phyloP scores from a whole-genome alignment of 2,113 vertebrate species.

The Boleophthalmus pectinirostris region DNA sequence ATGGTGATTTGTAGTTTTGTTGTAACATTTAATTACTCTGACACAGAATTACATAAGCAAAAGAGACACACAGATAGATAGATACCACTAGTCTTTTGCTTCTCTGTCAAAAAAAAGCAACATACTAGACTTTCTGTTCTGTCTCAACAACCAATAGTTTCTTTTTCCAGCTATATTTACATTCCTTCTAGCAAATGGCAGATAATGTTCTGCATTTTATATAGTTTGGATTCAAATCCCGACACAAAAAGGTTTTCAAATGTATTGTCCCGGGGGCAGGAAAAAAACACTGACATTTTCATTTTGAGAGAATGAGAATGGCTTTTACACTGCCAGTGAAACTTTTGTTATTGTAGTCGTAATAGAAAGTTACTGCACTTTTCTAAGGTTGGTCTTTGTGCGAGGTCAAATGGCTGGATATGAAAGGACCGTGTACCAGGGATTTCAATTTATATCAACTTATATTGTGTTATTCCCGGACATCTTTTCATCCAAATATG shows the following conservation, averaged over 20 bases:
- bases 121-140: too few species aligned
- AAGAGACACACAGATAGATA: too few species aligned
- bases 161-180: not conserved
- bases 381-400: conserved; percentile 20
- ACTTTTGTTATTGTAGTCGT: conserved; percentile 1
- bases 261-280: not conserved
- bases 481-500: too few species aligned
- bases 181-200: not conserved
- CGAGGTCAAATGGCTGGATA: not conserved
- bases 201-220: not conserved
- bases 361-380: conserved; percentile 6
- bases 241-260: not conserved
- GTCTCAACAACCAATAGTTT: not conserved
- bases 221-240: not conserved
- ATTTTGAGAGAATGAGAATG: conserved; percentile 6
- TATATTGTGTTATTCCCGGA: too few species aligned
- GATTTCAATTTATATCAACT: too few species aligned
- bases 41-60: too few species aligned
- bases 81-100: too few species aligned
- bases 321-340: conserved; percentile 1
- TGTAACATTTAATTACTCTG: too few species aligned
- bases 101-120: too few species aligned
- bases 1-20: not conserved
- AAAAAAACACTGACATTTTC: conserved; percentile 7
- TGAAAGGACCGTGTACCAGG: not conserved